Base-by-base conservation (phyloP, 2,888 invertebrate genomes). In the Campaea margaritaria region DNA sequence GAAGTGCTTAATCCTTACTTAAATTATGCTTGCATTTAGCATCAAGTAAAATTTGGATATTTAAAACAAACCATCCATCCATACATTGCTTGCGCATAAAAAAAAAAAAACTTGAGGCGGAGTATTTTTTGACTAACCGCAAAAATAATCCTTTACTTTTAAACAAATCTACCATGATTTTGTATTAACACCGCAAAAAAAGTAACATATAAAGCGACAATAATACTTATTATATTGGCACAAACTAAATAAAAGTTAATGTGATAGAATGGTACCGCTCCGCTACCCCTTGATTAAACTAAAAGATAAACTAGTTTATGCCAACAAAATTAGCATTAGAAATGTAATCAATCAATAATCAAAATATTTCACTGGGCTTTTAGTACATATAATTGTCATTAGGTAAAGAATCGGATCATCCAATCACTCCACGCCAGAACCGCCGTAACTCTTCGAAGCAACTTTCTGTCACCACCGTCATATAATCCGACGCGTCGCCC, bases 391-490 rank as follows among this genome's bases (percentile, higher is more conserved):
- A n/a, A n/a, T 28, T 44, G 44, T 44, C 44, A 9, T n/a, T 15
- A 41, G 14, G 41, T 44, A 44, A 27, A 28, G 44, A 12, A 12
- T 42, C 39, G 36, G 58, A 69, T 85, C 79, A 89, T 81, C 82
- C 86, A 31, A 90, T 70, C 2, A 91, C 67, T 4, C 88, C 87
- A 7, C 72, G 70, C 90, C 91, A 93, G 38, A 82, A 85, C 0
- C 89, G 79, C 12, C 84, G 72, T 5, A 93, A 77, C 67, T 93
- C 93, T 56, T 92, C 90, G 56, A 82, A 84, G 64, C 94, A 90
- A 76, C 94, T 94, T 10, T 88, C 87, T 0, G 93, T 93, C 0
- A 94, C 93, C 0, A 93, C 88, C 51, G 83, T 84, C 21, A 93
- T 70, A 69, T 94, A 94, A 36, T 93, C 91, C 0, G 93, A 90